A percentile compares a stretch with the other conserved stretches of the same genome.
Conservation (phyloP, 2,113 vertebrate species). For the Clupea harengus region DNA sequence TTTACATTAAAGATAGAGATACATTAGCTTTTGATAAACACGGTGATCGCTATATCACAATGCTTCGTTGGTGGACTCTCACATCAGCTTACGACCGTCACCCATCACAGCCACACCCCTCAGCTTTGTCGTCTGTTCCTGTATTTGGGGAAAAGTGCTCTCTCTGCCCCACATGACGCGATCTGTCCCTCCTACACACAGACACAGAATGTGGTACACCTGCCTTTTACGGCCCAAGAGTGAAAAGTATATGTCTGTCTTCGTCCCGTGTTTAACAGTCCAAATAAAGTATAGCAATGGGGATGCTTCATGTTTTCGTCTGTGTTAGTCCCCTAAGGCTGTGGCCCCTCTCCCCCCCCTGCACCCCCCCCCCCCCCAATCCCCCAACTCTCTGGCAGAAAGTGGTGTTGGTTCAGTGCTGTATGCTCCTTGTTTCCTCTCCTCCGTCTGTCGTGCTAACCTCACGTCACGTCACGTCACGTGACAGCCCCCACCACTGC, state of each 20-base stretch:
- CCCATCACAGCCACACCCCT: neutral
- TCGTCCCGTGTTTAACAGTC: neutral
- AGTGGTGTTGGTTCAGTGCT: conserved; percentile 39
- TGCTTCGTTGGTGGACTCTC: too few relatives aligned
- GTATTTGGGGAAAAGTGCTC: neutral
- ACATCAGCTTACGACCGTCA: too few relatives aligned
- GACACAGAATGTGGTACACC: neutral
- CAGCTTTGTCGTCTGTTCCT: neutral
- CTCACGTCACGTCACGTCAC: neutral
- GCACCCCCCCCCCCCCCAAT: neutral
- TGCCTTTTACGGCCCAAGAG: neutral
- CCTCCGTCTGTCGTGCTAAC: neutral
- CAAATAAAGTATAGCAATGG: neutral
- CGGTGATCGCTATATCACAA: too few relatives aligned
- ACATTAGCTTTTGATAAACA: too few relatives aligned
- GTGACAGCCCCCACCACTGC: neutral
- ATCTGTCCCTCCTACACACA: neutral
- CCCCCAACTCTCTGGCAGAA: neutral
- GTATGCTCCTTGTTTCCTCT: conserved; percentile 50
- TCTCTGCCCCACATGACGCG: neutral
- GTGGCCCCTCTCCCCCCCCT: neutral
- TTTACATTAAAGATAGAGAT: neutral
- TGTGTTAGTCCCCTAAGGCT: neutral
- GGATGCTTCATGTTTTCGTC: neutral
- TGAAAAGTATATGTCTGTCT: neutral